These are phyloP conservation scores for Triplophysa rosa DNA, from an alignment of 2,113 vertebrate species.

Conservation along the genomic window DNA sequence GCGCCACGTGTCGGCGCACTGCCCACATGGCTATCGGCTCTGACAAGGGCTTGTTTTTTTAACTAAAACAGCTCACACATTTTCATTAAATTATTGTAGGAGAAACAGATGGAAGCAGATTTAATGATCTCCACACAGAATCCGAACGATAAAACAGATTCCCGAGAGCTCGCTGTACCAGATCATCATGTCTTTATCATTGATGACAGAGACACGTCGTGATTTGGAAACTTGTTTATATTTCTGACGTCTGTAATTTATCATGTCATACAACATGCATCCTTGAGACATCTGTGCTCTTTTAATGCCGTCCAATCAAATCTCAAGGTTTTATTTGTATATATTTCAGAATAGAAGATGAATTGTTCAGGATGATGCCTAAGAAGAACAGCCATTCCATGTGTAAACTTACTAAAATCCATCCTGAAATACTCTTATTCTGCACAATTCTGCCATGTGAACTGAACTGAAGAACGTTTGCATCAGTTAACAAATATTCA, in stretches of 20 bases:
- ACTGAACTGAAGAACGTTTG: neutral
- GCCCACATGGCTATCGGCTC: no score
- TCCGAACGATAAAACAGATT: neutral
- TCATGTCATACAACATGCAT: neutral
- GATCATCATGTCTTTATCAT: constrained; percentile 2
- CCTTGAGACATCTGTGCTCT: neutral
- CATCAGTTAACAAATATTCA: neutral
- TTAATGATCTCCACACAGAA: neutral
- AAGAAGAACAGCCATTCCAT: constrained; percentile 34
- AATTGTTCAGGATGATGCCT: constrained; percentile 25
- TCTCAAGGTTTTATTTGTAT: constrained; percentile 15
- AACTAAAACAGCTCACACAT: neutral
- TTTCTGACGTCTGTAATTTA: neutral
- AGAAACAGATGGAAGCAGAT: neutral
- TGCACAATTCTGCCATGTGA: neutral
- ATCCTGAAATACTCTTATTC: neutral
- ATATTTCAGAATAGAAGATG: constrained; percentile 8
- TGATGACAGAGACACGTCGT: neutral
- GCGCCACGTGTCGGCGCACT: no score
- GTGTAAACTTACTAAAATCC: neutral
- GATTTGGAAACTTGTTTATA: neutral
- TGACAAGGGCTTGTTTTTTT: no score
- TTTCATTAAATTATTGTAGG: constrained; percentile 1
- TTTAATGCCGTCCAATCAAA: neutral
- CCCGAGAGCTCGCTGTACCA: neutral